phyloP scores from a whole-genome alignment of 2,113 vertebrate genomes.

The Amphilophus citrinellus region DNA sequence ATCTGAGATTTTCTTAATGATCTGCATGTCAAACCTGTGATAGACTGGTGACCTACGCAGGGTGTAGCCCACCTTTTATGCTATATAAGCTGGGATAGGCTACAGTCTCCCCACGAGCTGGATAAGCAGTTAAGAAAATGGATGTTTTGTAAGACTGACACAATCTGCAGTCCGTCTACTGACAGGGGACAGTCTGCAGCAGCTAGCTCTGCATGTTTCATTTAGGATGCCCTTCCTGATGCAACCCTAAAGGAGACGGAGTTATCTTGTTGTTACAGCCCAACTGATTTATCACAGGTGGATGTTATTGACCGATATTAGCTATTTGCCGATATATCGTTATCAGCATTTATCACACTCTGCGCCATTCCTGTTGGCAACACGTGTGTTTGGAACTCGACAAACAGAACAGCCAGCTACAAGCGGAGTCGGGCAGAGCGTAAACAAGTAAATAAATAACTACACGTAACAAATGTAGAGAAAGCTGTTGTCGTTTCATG shows the following conservation, averaged over 20 bases:
- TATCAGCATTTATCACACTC: neutral
- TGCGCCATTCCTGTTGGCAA: too few relatives aligned
- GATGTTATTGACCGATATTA: neutral
- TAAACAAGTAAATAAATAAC: too few relatives aligned
- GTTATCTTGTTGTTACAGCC: neutral
- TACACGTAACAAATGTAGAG: too few relatives aligned
- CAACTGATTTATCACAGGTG: too few relatives aligned
- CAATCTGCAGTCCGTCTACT: neutral
- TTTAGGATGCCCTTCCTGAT: neutral
- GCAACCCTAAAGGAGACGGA: rapidly evolving
- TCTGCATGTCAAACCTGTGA: neutral
- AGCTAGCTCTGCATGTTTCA: neutral
- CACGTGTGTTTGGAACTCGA: too few relatives aligned
- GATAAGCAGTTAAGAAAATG: neutral
- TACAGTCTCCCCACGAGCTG: neutral
- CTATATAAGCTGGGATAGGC: neutral
- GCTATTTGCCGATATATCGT: neutral
- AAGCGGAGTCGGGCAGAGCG: too few relatives aligned
- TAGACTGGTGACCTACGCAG: neutral
- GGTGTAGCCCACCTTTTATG: neutral
- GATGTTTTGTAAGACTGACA: neutral
- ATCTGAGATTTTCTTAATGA: neutral
- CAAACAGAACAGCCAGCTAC: too few relatives aligned
- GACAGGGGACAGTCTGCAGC: neutral
- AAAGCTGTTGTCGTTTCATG: too few relatives aligned